These are phyloP conservation scores for fruit fly (Drosophila melanogaster) DNA, from an alignment of 1,140 invertebrate genomes.

Conservation along the genomic window DNA sequence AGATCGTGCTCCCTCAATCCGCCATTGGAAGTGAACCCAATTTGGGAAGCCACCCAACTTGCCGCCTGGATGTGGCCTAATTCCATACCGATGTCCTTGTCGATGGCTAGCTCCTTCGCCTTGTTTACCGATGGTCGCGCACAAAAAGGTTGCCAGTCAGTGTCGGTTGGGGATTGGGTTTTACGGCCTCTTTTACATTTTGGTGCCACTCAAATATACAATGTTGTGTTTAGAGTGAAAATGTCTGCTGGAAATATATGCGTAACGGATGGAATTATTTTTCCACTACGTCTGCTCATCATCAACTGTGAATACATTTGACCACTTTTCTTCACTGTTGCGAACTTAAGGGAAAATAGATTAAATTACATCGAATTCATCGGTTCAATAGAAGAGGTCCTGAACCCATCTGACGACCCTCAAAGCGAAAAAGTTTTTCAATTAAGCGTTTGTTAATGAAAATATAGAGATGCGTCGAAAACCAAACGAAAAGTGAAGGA, in stretches of 20 bases:
- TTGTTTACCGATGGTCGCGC: constrained; percentile 29
- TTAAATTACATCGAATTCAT: constrained; percentile 43
- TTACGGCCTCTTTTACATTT: constrained; percentile 50
- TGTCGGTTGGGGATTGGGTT: constrained; percentile 41
- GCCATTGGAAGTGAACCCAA: background rate
- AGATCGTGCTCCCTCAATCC: background rate
- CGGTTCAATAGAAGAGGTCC: constrained; percentile 52
- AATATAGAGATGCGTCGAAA: constrained; percentile 44
- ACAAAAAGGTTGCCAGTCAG: constrained; percentile 44
- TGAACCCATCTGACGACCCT: constrained; percentile 41
- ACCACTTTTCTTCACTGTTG: constrained; percentile 11
- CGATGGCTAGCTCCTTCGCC: constrained; percentile 21
- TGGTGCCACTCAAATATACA: constrained; percentile 33
- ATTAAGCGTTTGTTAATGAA: constrained; percentile 77
- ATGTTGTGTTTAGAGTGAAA: constrained; percentile 26
- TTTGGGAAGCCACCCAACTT: constrained; percentile 38
- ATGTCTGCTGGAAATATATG: constrained; percentile 27
- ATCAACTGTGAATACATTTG: constrained; percentile 37
- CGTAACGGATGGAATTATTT: constrained; percentile 17
- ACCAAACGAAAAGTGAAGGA: constrained; percentile 19
- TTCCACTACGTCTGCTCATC: constrained; percentile 7
- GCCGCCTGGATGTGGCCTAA: constrained; percentile 62
- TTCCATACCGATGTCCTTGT: constrained; percentile 48
- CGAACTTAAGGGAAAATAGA: constrained; percentile 32
- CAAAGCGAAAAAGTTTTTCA: constrained; percentile 77